Base-by-base conservation (phyloP, 2,888 invertebrate genomes). In the Lomographa bimaculata region DNA sequence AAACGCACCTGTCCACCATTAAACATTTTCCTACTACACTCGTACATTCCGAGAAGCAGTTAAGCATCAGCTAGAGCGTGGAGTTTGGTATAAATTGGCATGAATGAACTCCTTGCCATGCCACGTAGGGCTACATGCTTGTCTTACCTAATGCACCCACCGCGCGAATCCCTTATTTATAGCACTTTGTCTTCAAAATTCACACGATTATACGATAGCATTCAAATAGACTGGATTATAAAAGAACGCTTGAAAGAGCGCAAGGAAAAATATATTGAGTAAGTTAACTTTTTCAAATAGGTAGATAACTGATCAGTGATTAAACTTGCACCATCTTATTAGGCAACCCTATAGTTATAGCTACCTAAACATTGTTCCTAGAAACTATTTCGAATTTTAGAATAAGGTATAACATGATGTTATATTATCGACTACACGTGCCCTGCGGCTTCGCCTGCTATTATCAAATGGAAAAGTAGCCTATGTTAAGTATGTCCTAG, bases 71-170 rank as follows among this genome's bases (percentile, higher is more conserved):
- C 55, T 59, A 57, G 56, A 53, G 64, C 57, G 51, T 69, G n/a
- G n/a, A n/a, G n/a, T n/a, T n/a, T n/a, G n/a, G n/a, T 73, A 78
- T 76, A 82, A 81, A 82, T 82, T 57, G 71, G 49, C 61, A 74
- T 83, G 74, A 83, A 84, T 83, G 83, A 73, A 69, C 53, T 64
- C 57, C 55, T 77, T 77, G 61, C 60, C 64, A 76, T 79, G 70
- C 75, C 65, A 68, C 66, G 76, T 58, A 63, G 57, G 52, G 32
- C 25, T 32, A 57, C 53, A 35, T 44, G 54, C n/a, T 14, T 34
- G 53, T 57, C 53, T 58, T 55, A 60, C 57, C 59, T 66, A 65
- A 69, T 66, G 57, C 46, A 27, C 37, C 36, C 49, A 34, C 32
- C 39, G 50, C 52, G 39, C 36, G 45, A 57, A 60, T 56, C 48